Evolutionary conservation across 2,888 invertebrate genomes (phyloP), one percentile per base, ranked within the genome.

Genomic region (Apamea epomidion): DNA sequence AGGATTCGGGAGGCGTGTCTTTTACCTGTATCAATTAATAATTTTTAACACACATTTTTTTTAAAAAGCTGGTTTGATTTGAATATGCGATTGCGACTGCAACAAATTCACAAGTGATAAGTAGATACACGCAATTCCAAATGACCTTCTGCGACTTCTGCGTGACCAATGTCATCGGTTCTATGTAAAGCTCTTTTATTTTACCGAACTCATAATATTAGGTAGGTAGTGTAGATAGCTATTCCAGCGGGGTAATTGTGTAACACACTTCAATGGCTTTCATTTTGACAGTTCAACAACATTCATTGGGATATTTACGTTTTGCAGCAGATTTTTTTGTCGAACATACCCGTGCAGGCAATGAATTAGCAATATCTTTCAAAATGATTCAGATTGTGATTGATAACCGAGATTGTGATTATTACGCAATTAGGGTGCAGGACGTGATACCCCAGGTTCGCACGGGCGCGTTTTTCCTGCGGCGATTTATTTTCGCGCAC

Each of bases 61-160:
- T 37, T 37, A 21, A 29, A 58, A 8, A 10, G 12, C 16, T 25
- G 16, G 1, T 51, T 29, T 60, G 25, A 29, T 77, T 32, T 37
- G 45, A 18, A 37, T 68, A 14, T 69, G 51, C 51, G 8, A 37
- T 32, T 51, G 78, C 25, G 48, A 29, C 48, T 42, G 58, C 48
- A 60, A 54, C 32, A 48, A 68, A 51, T 68, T 37, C 37, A 60
- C 18, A 37, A 58, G 10, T 76, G 42, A 8, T 62, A 32, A 29
- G 64, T 45, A 32, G 25, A 10, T 37, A 54, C n/a, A 48, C 48
- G 37, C 16, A 65, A 65, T 80, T 80, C 71, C 4, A 78, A 51
- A 62, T 62, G 18, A 29, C 29, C n/a, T 73, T 32, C 2, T 21
- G 64, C 12, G 51, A 29, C 21, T 72, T 60, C 7, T 21, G 64